A percentile compares a stretch with the other conserved stretches of the same genome.
phyloP scores from a whole-genome alignment of 2,797 vertebrate species.

The Denticeps clupeoides region DNA sequence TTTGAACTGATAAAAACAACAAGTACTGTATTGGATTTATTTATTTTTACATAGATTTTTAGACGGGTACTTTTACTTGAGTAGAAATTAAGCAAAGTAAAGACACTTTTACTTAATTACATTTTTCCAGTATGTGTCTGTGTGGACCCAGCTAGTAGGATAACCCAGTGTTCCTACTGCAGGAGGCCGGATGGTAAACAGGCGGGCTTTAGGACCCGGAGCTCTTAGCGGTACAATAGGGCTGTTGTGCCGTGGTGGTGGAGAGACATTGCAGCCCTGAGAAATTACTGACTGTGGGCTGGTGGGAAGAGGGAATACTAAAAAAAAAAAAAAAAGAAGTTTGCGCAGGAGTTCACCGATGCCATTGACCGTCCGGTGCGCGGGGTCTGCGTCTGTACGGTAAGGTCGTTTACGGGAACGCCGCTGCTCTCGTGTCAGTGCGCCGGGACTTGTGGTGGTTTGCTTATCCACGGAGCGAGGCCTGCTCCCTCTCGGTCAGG shows the following conservation, averaged over 20 bases:
- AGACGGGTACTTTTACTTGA: no score
- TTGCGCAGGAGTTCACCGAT: background rate
- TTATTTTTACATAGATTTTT: no score
- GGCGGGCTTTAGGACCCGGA: slow-evolving; percentile 77
- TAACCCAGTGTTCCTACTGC: no score
- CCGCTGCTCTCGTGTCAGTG: slow-evolving; percentile 49
- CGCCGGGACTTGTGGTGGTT: slow-evolving; percentile 44
- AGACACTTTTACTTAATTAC: no score
- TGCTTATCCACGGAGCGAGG: slow-evolving; percentile 46
- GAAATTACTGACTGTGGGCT: slow-evolving; percentile 46
- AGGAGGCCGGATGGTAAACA: slow-evolving; percentile 30
- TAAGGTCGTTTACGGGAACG: slow-evolving; percentile 50
- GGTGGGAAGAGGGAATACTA: no score
- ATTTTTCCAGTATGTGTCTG: no score
- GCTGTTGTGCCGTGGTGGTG: slow-evolving; percentile 70
- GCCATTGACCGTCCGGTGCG: no score
- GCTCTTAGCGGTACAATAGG: slow-evolving; percentile 81
- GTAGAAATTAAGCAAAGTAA: no score
- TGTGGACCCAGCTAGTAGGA: no score
- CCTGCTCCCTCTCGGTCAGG: slow-evolving; percentile 26
- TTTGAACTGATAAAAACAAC: no score
- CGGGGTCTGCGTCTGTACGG: no score
- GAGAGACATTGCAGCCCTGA: slow-evolving; percentile 40
- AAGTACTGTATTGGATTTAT: no score
- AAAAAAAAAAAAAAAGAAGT: slow-evolving; percentile 21